A percentile compares a stretch with the other conserved stretches of the same genome.
Evolutionary conservation across 2,797 vertebrate genomes (phyloP).

Genomic region (Sciurus carolinensis): DNA sequence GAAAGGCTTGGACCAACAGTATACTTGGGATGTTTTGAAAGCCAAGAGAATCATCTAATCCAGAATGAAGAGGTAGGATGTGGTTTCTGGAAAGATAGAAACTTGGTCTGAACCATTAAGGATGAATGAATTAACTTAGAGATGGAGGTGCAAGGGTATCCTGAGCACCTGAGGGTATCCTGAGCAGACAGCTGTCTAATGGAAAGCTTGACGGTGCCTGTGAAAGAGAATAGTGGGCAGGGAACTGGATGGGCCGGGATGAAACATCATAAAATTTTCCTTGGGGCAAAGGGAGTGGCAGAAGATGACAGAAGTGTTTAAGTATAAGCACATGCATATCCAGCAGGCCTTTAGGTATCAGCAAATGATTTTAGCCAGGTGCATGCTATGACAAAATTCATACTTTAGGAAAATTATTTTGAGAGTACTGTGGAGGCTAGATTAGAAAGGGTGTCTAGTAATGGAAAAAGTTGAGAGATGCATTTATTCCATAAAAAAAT

Average conservation of each 20-base stretch:
- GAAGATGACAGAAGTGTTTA: background rate
- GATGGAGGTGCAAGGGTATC: background rate
- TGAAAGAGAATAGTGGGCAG: background rate
- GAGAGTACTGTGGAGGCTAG: background rate
- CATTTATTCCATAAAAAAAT: background rate
- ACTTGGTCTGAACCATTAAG: constrained; percentile 29
- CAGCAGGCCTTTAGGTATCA: background rate
- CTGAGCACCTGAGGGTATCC: background rate
- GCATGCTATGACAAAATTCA: background rate
- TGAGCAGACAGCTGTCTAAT: background rate
- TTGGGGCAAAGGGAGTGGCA: background rate
- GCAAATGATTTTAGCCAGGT: background rate
- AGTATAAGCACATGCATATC: background rate
- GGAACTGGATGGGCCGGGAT: too few species aligned
- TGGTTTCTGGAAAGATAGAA: constrained; percentile 15
- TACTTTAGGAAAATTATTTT: constrained; percentile 35
- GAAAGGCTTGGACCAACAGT: background rate
- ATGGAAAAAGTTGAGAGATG: background rate
- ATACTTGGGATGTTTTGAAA: constrained; percentile 30
- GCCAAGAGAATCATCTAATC: background rate
- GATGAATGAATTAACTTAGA: background rate
- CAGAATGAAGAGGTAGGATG: background rate
- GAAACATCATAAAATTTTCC: background rate
- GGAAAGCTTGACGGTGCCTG: background rate
- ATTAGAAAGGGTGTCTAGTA: background rate